phyloP scores from a whole-genome alignment of 1,140 invertebrate genomes.

The Trachymyrmex septentrionalis region DNA sequence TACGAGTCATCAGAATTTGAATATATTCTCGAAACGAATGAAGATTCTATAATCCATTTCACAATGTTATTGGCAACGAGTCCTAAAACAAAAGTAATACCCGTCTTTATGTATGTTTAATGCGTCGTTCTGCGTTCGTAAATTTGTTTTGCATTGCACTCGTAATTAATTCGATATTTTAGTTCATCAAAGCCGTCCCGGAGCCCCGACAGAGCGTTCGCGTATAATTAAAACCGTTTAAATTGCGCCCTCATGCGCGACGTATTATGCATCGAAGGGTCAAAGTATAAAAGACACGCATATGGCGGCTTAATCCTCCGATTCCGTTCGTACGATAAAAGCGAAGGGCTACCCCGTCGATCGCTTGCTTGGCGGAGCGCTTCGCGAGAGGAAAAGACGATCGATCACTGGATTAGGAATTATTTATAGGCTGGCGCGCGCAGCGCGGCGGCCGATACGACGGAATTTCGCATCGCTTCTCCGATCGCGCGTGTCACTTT shows the following conservation, averaged over 20 bases:
- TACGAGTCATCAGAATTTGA: neutral
- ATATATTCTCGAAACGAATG: neutral
- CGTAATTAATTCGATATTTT: neutral
- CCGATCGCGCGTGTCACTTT: constrained; percentile 53
- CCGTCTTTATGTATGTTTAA: neutral
- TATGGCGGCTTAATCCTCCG: constrained; percentile 26
- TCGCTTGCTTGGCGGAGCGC: constrained; percentile 24
- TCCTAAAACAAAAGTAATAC: neutral
- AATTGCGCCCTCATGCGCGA: constrained; percentile 30
- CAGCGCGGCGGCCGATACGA: constrained; percentile 4
- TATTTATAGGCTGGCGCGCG: constrained; percentile 55
- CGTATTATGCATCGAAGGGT: constrained; percentile 24
- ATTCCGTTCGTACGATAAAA: constrained; percentile 36
- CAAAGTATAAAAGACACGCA: constrained; percentile 21
- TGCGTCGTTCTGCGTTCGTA: neutral
- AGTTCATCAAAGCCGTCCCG: neutral
- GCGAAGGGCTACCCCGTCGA: constrained; percentile 4
- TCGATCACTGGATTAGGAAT: constrained; percentile 62
- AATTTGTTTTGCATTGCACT: neutral
- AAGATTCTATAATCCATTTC: neutral
- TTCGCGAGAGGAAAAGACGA: constrained; percentile 57
- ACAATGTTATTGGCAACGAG: neutral
- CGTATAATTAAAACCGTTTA: constrained; percentile 43
- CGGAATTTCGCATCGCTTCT: constrained; percentile 50
- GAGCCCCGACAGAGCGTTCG: neutral